Evolutionary conservation across 2,888 invertebrate genomes (phyloP).

Genomic region (Dusona sp.): DNA sequence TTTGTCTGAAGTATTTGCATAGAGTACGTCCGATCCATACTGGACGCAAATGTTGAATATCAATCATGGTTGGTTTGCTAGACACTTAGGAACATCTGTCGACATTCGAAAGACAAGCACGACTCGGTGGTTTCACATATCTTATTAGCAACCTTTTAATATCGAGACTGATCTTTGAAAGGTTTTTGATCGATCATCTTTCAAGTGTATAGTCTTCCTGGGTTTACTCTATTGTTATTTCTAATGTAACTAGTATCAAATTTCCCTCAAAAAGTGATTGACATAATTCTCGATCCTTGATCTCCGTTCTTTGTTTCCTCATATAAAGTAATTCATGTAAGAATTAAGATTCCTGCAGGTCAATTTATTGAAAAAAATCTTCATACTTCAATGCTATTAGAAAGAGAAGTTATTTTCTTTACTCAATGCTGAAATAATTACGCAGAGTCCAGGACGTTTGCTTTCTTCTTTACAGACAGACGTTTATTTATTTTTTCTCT

Average conservation of each 20-base stretch:
- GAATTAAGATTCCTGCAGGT: neutral
- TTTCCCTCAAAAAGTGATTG: conserved; percentile 1
- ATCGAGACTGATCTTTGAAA: conserved; percentile 41
- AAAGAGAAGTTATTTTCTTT: neutral
- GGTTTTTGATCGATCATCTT: conserved; percentile 58
- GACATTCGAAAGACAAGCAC: conserved; percentile 42
- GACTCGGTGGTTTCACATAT: neutral
- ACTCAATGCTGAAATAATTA: neutral
- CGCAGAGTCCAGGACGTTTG: neutral
- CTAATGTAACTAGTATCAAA: conserved; percentile 15
- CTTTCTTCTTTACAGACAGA: neutral
- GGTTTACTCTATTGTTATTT: conserved; percentile 9
- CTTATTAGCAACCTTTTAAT: conserved; percentile 27
- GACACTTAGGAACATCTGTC: conserved; percentile 74
- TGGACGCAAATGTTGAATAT: conserved; percentile 68
- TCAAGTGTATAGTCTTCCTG: neutral
- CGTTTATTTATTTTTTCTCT: conserved; percentile 32
- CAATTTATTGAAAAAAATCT: neutral
- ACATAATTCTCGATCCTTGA: neutral
- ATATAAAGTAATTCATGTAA: neutral
- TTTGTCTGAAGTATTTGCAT: conserved; percentile 11
- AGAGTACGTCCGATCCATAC: neutral
- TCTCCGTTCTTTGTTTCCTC: neutral
- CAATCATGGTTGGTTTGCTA: conserved; percentile 73
- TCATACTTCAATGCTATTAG: neutral